Evolutionary conservation across 1,140 invertebrate genomes (phyloP), one percentile per base, ranked within the genome.

Genomic region (Drosophila bipectinata): DNA sequence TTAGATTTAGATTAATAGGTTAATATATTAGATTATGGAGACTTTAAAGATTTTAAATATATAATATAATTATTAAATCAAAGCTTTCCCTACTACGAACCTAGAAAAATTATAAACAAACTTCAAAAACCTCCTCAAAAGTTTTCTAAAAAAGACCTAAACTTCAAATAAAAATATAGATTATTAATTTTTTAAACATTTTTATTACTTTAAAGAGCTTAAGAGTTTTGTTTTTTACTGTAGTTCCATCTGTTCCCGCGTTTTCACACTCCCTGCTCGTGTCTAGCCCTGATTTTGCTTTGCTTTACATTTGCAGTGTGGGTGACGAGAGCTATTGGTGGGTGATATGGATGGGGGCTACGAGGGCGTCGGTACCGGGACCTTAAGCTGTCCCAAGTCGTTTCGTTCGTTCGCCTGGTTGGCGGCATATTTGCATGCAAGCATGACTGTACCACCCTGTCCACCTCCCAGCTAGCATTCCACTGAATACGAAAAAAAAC

Each of bases 361-460:
- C 4, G 21, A 1, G 24, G 39, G 9, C 44, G 37, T 14, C 8
- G 34, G 32, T 37, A 12, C 32, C 14, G 61, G 63, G 45, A 69
- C 66, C 63, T 49, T 57, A 57, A 68, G 63, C 66, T 57, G 24
- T 48, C 32, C 8, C 52, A 53, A 64, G 60, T 47, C 41, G 49
- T 66, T 30, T 47, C 32, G 32, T 34, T 34, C 32, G 32, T 34
- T 34, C 32, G 32, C 10, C 32, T 34, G 32, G 32, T 12, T 48
- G 21, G 34, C 21, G 45, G 34, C 63, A 66, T 44, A 66, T 66
- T 32, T 60, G 37, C 47, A 60, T 52, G 48, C 32, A 9, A 30
- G 21, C 45, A 44, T 52, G 66, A 47, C 30, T 55, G 34, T 56
- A 32, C 28, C 26, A 37, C 39, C 15, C 28, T 2, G 28, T 15